Evolutionary conservation across 2,888 invertebrate species (phyloP).

Genomic region (Lasioglossum pauxillum): DNA sequence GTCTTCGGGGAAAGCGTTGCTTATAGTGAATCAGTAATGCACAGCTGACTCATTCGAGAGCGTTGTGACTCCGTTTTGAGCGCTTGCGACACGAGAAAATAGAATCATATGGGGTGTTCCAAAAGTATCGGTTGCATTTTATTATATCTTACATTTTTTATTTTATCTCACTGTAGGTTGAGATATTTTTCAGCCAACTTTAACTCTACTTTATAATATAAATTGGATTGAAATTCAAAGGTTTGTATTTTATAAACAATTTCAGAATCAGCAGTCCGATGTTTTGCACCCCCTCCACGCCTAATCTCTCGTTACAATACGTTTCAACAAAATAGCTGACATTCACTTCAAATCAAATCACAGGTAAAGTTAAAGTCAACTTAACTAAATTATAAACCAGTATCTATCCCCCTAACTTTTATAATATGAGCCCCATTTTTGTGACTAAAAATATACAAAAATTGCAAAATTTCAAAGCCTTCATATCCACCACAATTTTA

Average conservation of each 20-base stretch:
- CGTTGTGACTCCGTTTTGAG: constrained; percentile 19
- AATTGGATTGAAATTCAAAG: too few species aligned
- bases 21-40: constrained; percentile 51
- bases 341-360: background rate
- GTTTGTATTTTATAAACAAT: too few species aligned
- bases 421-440: background rate
- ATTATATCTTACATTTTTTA: background rate
- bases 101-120: constrained; percentile 8
- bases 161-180: background rate
- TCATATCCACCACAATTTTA: background rate
- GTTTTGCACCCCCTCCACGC: too few species aligned
- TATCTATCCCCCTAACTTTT: too few species aligned
- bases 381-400: too few species aligned
- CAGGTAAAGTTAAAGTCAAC: too few species aligned
- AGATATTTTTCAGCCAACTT: background rate
- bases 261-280: too few species aligned
- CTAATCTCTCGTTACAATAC: too few species aligned
- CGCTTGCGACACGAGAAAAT: constrained; percentile 23
- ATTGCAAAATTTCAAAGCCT: background rate
- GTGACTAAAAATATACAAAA: background rate
- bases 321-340: too few species aligned
- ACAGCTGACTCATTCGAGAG: constrained; percentile 28
- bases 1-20: constrained; percentile 18
- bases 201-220: too few species aligned
- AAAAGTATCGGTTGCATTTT: background rate